Evolutionary conservation across 2,797 vertebrate species (phyloP).

Genomic region (Platyrinchus mystaceus): DNA sequence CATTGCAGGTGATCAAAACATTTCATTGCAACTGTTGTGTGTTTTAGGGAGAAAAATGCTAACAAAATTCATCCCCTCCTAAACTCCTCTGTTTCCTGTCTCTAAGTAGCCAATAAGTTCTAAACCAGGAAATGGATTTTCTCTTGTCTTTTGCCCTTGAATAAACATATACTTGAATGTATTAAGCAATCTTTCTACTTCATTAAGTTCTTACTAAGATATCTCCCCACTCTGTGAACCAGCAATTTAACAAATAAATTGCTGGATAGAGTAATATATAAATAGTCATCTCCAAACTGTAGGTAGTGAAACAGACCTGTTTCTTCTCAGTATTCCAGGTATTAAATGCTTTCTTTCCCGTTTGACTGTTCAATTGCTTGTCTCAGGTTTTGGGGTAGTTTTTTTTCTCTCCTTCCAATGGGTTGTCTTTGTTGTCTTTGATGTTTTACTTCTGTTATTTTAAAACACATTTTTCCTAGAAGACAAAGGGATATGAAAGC

Average conservation of each 20-base stretch:
- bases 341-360: background rate
- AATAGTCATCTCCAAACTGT: background rate
- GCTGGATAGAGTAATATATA: background rate
- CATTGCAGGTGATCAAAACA: background rate
- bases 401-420: background rate
- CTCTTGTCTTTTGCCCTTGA: background rate
- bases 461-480: background rate
- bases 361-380: background rate
- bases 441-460: background rate
- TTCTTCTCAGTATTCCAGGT: background rate
- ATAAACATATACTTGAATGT: slow-evolving; percentile 19
- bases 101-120: background rate
- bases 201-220: background rate
- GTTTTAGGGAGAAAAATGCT: background rate
- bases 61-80: background rate
- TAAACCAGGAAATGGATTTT: background rate
- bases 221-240: background rate
- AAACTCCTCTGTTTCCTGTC: background rate
- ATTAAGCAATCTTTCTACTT: slow-evolving; percentile 1
- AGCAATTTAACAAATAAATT: background rate
- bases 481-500: background rate
- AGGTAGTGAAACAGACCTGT: background rate
- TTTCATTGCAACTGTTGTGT: background rate
- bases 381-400: background rate
- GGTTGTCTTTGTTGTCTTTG: background rate